Conservation (phyloP, 1,140 invertebrate genomes). For the Lordiphosa stackelbergi region DNA sequence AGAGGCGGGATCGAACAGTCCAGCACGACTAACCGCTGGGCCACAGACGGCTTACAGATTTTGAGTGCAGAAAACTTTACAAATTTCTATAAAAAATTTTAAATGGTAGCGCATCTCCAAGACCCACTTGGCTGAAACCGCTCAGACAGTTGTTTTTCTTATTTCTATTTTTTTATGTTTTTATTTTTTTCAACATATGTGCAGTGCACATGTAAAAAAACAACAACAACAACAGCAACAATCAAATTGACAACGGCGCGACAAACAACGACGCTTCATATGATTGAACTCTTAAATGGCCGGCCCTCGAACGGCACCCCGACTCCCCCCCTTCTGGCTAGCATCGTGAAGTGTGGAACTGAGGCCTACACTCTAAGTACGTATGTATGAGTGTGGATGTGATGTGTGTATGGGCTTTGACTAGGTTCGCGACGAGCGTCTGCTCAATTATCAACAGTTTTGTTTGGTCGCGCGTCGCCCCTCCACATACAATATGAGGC, state of each 20-base stretch:
- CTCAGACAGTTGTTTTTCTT: slow-evolving; percentile 33
- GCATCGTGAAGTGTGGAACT: slow-evolving; percentile 9
- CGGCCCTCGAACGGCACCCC: slow-evolving; percentile 1
- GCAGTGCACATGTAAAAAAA: slow-evolving; percentile 40
- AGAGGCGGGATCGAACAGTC: too few species aligned
- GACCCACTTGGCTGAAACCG: not conserved
- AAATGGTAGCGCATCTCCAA: not conserved
- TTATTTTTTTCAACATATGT: slow-evolving; percentile 30
- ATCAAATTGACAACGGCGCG: slow-evolving; percentile 50
- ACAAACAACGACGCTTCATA: slow-evolving; percentile 58
- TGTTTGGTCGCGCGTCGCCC: slow-evolving; percentile 46
- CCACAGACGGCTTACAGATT: too few species aligned
- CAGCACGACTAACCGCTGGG: too few species aligned
- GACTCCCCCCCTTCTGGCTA: not conserved
- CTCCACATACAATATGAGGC: slow-evolving; percentile 2
- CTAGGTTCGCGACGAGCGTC: slow-evolving; percentile 30
- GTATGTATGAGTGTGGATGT: slow-evolving; percentile 1
- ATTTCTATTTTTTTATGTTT: slow-evolving; percentile 30
- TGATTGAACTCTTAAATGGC: slow-evolving; percentile 67
- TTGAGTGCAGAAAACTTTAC: not conserved
- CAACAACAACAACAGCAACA: slow-evolving; percentile 23
- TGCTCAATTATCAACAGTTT: slow-evolving; percentile 67
- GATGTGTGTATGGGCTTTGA: slow-evolving; percentile 17
- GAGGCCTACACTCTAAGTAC: slow-evolving; percentile 25
- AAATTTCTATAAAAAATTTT: not conserved